Base-by-base conservation (phyloP, 2,113 vertebrate genomes). In the Ondatra zibethicus region DNA sequence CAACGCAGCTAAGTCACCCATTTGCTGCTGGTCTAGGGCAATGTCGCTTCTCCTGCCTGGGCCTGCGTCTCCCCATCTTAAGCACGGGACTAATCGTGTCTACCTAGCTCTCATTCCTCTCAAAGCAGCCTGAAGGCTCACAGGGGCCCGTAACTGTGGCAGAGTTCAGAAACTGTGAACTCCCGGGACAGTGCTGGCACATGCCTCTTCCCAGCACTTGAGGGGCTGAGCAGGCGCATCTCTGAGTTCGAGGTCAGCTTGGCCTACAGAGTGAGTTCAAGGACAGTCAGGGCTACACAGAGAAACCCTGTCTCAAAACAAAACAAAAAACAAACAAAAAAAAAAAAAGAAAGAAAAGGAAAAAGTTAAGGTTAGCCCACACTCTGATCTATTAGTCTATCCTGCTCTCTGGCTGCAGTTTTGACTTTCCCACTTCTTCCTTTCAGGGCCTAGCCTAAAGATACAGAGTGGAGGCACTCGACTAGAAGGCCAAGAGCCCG, bases 21-120 rank as follows among this genome's bases (percentile, higher is more conserved):
- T 91, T 78, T 89, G 78, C 92, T 84, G 63, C 88, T 70, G 88
- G 14, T 80, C 80, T 92, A 92, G 88, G 77, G 55, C 58, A 96
- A 96, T 77, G n/a, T 91, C 27, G 6, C 72, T 86, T 73, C 23
- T 36, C 75, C 23, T 94, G 68, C 73, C 92, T 89, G 50, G 86
- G 50, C 55, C 78, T 89, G 78, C 19, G 42, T 95, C 58, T 93
- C 63, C 61, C 47, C 33, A 50, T n/a, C 29, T 88, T 92, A 88
- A 91, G 96, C 92, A 82, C 7, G 36, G 52, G 42, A 45, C 76
- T 61, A n/a, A 70, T 45, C 6, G 6, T 65, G 61, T 89, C 52
- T 88, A 4, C 7, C 68, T 47, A 36, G 87, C n/a, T 9, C 65
- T 2, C 9, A 29, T 86, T 91, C 39, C 84, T 73, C 58, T 63